Evolutionary conservation across 2,113 vertebrate genomes (phyloP).

Genomic region (Plestiodon gilberti): DNA sequence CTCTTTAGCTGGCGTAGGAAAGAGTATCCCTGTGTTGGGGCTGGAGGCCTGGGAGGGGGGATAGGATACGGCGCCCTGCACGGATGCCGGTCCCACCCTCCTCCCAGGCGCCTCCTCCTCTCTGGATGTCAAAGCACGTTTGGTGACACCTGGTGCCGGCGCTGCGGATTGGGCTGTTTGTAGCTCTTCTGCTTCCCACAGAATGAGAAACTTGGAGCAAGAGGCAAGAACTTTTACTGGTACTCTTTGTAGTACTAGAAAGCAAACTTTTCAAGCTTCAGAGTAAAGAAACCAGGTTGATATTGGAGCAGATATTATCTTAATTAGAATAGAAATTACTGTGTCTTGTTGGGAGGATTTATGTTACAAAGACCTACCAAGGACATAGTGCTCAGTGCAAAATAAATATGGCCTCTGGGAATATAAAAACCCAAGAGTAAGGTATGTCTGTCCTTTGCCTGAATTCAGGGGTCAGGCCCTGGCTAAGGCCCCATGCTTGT

Average conservation of each 20-base stretch:
- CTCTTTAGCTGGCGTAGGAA: too few species aligned
- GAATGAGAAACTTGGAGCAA: not conserved
- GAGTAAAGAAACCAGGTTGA: not conserved
- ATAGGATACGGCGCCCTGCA: too few species aligned
- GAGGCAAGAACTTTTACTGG: not conserved
- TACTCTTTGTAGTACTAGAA: not conserved
- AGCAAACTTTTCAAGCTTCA: not conserved
- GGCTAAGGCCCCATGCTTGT: too few species aligned
- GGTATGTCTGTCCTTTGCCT: not conserved
- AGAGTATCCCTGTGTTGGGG: too few species aligned
- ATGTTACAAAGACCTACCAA: not conserved
- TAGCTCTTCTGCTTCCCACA: not conserved
- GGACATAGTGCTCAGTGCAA: not conserved
- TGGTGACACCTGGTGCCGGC: too few species aligned
- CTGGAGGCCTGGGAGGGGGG: too few species aligned
- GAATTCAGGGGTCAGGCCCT: too few species aligned
- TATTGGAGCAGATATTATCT: not conserved
- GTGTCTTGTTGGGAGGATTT: not conserved
- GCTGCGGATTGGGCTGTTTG: too few species aligned
- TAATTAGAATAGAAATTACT: not conserved
- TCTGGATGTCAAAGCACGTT: too few species aligned
- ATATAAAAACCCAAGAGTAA: not conserved
- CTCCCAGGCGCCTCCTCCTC: too few species aligned
- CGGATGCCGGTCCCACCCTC: too few species aligned
- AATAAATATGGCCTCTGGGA: not conserved